Evolutionary conservation across 2,888 invertebrate genomes (phyloP).

Genomic region (Xanthia togata): DNA sequence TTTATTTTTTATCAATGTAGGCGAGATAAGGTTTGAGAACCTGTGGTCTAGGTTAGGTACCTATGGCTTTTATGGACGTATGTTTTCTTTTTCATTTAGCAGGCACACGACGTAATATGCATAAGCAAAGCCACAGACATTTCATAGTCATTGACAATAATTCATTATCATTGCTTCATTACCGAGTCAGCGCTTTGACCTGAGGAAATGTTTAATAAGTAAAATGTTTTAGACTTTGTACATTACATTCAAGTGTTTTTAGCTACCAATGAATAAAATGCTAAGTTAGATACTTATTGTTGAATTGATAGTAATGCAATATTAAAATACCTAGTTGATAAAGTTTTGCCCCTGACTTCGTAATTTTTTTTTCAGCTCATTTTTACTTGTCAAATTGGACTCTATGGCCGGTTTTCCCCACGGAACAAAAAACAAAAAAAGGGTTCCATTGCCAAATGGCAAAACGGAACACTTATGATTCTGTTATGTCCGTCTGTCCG

Average conservation of each 20-base stretch:
- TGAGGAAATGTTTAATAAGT: constrained; percentile 35
- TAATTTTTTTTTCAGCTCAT: not conserved
- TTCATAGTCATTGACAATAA: constrained; percentile 16
- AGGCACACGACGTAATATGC: not conserved
- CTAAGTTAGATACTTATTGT: not conserved
- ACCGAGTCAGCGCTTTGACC: constrained; percentile 33
- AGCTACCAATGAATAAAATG: constrained; percentile 17
- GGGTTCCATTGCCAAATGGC: not conserved
- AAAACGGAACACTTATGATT: not conserved
- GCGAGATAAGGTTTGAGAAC: not conserved
- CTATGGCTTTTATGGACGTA: not conserved
- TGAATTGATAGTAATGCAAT: constrained; percentile 19
- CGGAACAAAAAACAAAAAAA: too few species aligned
- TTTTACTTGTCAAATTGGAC: not conserved
- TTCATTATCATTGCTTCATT: constrained; percentile 21
- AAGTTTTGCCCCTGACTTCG: constrained; percentile 1
- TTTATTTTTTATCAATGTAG: too few species aligned
- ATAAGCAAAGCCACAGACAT: constrained; percentile 11
- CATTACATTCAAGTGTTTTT: constrained; percentile 19
- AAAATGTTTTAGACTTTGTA: constrained; percentile 45
- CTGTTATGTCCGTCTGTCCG: not conserved
- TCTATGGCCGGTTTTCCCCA: too few species aligned
- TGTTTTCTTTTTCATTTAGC: not conserved
- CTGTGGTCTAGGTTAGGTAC: not conserved
- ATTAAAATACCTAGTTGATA: not conserved